Evolutionary conservation across 1,140 invertebrate species (phyloP).

Genomic region (Neodiprion fabricii): DNA sequence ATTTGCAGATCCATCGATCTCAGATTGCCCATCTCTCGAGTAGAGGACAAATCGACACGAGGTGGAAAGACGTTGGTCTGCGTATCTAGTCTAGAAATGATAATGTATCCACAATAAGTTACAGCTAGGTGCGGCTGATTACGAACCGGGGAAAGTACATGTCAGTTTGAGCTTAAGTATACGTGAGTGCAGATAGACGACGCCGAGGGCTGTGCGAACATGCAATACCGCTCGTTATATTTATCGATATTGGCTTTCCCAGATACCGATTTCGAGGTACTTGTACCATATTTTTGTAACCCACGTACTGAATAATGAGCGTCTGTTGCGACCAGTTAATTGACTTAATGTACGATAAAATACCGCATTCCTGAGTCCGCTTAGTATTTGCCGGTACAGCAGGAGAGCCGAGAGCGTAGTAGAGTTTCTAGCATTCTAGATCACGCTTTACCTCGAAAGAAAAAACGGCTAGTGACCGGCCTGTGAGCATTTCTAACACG

Average conservation of each 20-base stretch:
- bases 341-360: slow-evolving; percentile 8
- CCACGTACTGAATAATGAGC: neutral
- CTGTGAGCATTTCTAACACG: neutral
- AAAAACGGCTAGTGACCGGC: neutral
- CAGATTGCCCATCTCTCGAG: too few relatives aligned
- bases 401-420: neutral
- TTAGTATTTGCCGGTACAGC: neutral
- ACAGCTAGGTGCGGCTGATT: neutral
- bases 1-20: too few relatives aligned
- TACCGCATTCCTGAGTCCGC: neutral
- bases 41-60: too few relatives aligned
- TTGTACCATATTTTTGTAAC: neutral
- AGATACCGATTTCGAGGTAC: neutral
- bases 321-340: neutral
- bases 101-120: neutral
- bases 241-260: slow-evolving; percentile 1
- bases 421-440: slow-evolving; percentile 5
- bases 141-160: neutral
- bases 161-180: neutral
- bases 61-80: too few relatives aligned
- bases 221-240: neutral
- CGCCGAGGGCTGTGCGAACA: neutral
- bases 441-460: neutral
- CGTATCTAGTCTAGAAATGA: neutral
- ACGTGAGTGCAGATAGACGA: neutral